These are phyloP conservation scores for Tiaroga cobitis DNA, from an alignment of 2,797 vertebrate species.

Conservation along the genomic window DNA sequence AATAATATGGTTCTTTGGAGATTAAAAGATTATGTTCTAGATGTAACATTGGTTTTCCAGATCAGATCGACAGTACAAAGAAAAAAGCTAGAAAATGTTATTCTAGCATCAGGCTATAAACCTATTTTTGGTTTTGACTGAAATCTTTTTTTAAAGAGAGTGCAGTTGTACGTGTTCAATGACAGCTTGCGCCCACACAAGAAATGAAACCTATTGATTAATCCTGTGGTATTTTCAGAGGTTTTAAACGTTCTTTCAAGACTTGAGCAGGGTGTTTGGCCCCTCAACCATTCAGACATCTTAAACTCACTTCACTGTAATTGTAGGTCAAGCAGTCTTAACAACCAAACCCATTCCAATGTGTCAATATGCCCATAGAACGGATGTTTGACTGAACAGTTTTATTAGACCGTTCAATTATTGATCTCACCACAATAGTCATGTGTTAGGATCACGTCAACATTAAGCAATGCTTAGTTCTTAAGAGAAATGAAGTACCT, in stretches of 20 bases:
- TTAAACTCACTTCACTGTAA: constrained; percentile 44
- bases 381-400: constrained; percentile 14
- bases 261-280: constrained; percentile 6
- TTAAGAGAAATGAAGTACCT: background rate
- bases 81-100: background rate
- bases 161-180: background rate
- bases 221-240: constrained; percentile 38
- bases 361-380: constrained; percentile 18
- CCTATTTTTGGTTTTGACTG: background rate
- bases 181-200: constrained; percentile 14
- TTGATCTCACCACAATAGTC: constrained; percentile 4
- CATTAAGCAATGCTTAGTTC: background rate
- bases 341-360: constrained; percentile 14
- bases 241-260: constrained; percentile 21
- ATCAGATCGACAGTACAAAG: background rate
- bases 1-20: background rate
- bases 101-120: background rate
- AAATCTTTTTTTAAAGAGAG: background rate
- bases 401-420: constrained; percentile 25
- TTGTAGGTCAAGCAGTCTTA: constrained; percentile 43
- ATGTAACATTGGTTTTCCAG: background rate
- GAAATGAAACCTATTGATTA: constrained; percentile 29
- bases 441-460: constrained; percentile 10
- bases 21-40: background rate
- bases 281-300: constrained; percentile 22